Evolutionary conservation across 2,113 vertebrate genomes (phyloP).

Genomic region (Caretta caretta): DNA sequence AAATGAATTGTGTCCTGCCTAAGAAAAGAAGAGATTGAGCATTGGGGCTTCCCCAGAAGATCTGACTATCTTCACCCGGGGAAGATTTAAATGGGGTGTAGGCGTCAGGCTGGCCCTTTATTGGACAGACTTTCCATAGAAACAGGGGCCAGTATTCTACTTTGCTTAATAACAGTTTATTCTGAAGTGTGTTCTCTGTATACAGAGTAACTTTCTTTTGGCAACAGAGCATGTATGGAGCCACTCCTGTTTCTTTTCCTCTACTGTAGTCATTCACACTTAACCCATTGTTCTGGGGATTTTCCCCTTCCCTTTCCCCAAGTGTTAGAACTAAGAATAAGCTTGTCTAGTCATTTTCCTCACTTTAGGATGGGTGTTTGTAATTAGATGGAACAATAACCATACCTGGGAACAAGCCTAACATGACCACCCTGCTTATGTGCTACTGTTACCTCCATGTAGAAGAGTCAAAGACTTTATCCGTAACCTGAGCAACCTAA

Average conservation of each 20-base stretch:
- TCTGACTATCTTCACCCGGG: no score
- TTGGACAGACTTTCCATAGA: neutral
- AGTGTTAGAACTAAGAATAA: neutral
- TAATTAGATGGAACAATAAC: neutral
- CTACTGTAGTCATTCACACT: neutral
- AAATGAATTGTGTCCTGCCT: no score
- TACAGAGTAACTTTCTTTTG: slow-evolving; percentile 23
- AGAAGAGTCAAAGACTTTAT: neutral
- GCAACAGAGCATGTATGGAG: neutral
- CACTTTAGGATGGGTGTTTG: neutral
- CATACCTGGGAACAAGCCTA: neutral
- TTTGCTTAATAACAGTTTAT: slow-evolving; percentile 14
- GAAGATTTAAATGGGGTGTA: neutral
- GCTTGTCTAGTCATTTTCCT: neutral
- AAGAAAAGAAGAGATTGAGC: no score
- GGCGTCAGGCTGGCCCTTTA: neutral
- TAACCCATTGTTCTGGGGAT: neutral
- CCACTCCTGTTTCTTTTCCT: slow-evolving; percentile 10
- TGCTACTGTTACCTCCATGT: neutral
- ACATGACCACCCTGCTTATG: neutral
- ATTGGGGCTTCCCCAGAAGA: no score
- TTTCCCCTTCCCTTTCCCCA: neutral
- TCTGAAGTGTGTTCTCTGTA: neutral
- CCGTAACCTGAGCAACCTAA: neutral
- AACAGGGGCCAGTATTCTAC: slow-evolving; percentile 2